Percentiles rank a stretch among this genome's conserved stretches.
phyloP scores from a whole-genome alignment of 2,797 vertebrate genomes.

The Hoplostethus atlanticus region DNA sequence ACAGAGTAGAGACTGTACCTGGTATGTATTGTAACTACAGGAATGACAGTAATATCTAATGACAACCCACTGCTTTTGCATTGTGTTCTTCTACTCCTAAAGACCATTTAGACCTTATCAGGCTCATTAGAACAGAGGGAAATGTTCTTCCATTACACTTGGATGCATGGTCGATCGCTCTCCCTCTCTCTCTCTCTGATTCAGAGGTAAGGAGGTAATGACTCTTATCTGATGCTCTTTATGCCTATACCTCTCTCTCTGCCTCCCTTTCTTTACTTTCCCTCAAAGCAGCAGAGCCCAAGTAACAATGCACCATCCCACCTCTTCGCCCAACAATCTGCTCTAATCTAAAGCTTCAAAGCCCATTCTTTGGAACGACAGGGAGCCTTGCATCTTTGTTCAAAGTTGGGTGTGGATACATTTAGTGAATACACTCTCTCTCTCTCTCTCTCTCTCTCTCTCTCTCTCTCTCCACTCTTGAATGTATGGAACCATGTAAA shows the following conservation, averaged over 20 bases:
- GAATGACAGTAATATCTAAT: slow-evolving; percentile 8
- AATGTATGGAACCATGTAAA: slow-evolving; percentile 7
- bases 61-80: neutral
- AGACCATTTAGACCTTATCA: slow-evolving; percentile 25
- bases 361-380: neutral
- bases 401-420: neutral
- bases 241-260: neutral
- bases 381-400: neutral
- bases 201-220: neutral
- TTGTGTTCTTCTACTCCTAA: slow-evolving; percentile 7
- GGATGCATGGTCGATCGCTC: neutral
- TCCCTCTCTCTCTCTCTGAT: neutral
- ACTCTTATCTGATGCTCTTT: slow-evolving; percentile 13
- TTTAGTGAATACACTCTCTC: neutral
- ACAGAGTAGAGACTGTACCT: neutral
- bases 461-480: neutral
- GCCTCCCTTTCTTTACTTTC: neutral
- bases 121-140: slow-evolving; percentile 15
- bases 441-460: no score
- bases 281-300: neutral
- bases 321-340: neutral
- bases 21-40: neutral
- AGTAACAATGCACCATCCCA: neutral
- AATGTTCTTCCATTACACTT: neutral
- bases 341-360: slow-evolving; percentile 3